These are phyloP conservation scores for Cygnus atratus DNA, from an alignment of 2,113 vertebrate genomes.

Conservation along the genomic window DNA sequence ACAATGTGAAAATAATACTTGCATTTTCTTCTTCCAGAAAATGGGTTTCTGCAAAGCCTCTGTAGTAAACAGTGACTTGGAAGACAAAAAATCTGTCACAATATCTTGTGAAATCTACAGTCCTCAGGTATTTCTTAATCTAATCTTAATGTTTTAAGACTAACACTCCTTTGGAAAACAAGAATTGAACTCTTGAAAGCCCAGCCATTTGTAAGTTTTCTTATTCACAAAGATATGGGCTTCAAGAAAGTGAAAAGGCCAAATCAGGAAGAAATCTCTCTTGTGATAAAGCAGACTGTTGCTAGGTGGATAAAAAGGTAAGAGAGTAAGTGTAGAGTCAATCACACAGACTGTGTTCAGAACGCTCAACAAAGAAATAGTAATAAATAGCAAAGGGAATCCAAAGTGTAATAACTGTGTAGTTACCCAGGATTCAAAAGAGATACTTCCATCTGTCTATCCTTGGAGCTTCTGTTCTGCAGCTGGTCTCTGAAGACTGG, in stretches of 20 bases:
- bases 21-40: conserved; percentile 51
- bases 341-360: neutral
- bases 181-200: neutral
- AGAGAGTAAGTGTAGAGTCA: neutral
- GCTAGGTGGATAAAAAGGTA: neutral
- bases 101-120: conserved; percentile 66
- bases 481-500: neutral
- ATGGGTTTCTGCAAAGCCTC: conserved; percentile 68
- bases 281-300: neutral
- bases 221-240: neutral
- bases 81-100: neutral
- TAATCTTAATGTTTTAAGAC: neutral
- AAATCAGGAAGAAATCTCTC: neutral
- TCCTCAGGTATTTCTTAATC: conserved; percentile 65
- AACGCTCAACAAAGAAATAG: neutral
- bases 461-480: neutral
- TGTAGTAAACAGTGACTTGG: fast-evolving
- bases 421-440: neutral
- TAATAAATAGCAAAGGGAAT: neutral
- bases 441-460: neutral
- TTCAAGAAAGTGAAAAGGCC: neutral
- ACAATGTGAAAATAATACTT: neutral
- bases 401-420: neutral
- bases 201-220: neutral
- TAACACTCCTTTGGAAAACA: neutral